A percentile compares a stretch with the other conserved stretches of the same genome.
Conservation (phyloP, 2,113 vertebrate species). For the Gadus macrocephalus region DNA sequence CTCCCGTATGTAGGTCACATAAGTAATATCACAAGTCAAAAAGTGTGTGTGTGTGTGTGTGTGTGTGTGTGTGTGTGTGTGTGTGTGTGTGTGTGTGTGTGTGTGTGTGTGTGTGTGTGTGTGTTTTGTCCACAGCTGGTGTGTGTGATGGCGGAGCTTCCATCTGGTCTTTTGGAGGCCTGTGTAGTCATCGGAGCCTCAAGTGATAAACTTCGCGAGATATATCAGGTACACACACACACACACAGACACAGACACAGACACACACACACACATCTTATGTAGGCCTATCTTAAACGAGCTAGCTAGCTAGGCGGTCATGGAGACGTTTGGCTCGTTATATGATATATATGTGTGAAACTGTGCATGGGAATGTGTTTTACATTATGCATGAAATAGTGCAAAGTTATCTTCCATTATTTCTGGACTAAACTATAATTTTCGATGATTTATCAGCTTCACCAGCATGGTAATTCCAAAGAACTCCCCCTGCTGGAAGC, state of each 20-base stretch:
- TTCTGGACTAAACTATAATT: not conserved
- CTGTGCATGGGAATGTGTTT: no score
- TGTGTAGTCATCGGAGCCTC: conserved; percentile 83
- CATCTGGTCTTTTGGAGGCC: conserved; percentile 85
- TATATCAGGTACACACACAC: conserved; percentile 69
- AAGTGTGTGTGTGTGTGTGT: not conserved
- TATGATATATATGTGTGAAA: no score
- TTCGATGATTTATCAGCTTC: conserved; percentile 11
- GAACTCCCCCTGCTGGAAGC: conserved; percentile 70
- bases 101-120: conserved; percentile 9
- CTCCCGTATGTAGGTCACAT: no score
- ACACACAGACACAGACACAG: no score
- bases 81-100: conserved; percentile 11
- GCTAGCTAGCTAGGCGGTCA: no score
- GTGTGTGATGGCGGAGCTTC: conserved; percentile 81
- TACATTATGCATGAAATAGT: no score
- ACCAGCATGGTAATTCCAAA: conserved; percentile 43
- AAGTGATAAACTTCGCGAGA: conserved; percentile 71
- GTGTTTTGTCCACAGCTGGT: conserved; percentile 1
- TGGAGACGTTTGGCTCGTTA: no score
- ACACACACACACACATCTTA: not conserved
- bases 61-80: conserved; percentile 2
- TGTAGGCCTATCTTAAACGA: no score
- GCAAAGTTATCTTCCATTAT: no score
- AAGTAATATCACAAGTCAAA: no score